Conservation (phyloP, 2,888 invertebrate species). For the Ectemnius lituratus region DNA sequence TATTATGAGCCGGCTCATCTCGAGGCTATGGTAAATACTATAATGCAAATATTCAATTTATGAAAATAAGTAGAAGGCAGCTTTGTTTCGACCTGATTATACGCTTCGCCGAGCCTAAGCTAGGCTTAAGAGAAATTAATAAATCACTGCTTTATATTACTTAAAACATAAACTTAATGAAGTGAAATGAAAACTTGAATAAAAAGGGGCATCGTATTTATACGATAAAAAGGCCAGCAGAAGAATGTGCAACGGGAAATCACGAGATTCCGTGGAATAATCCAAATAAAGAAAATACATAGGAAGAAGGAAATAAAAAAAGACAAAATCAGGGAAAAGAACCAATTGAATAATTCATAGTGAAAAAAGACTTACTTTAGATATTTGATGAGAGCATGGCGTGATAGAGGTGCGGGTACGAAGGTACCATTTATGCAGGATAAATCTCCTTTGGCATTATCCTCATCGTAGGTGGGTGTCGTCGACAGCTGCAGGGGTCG, state of each 20-base stretch:
- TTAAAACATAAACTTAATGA: neutral
- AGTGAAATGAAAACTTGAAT: too few relatives aligned
- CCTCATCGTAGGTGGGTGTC: constrained; percentile 41
- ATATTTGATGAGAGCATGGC: constrained; percentile 75
- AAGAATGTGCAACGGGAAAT: neutral
- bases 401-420: constrained; percentile 71
- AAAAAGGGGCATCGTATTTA: neutral
- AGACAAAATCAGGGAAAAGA: neutral
- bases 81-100: neutral
- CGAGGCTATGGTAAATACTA: neutral
- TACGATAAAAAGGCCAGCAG: neutral
- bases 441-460: constrained; percentile 67
- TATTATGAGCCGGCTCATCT: constrained; percentile 12
- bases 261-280: constrained; percentile 3
- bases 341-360: constrained; percentile 66
- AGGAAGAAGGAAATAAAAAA: constrained; percentile 1
- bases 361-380: constrained; percentile 71
- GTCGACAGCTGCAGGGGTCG: neutral
- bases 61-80: neutral
- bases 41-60: neutral
- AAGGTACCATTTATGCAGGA: constrained; percentile 75
- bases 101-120: neutral
- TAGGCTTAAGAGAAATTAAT: neutral
- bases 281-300: constrained; percentile 24
- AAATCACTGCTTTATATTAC: neutral